Evolutionary conservation across 1,140 invertebrate genomes (phyloP).

Genomic region (Drosophila biarmipes): DNA sequence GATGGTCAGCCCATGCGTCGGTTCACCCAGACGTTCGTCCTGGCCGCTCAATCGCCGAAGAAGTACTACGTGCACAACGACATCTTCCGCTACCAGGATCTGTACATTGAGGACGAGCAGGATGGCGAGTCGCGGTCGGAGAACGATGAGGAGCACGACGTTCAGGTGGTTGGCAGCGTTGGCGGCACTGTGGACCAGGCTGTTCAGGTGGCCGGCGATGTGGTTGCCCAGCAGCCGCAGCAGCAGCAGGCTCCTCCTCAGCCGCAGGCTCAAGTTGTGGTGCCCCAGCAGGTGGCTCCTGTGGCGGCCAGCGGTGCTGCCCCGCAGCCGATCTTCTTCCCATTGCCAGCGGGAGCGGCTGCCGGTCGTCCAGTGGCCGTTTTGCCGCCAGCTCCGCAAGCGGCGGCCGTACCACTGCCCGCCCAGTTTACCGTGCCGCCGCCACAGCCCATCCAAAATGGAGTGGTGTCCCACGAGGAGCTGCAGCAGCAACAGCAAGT

Average conservation of each 20-base stretch:
- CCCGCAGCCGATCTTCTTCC: constrained; percentile 77
- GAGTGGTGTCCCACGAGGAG: constrained; percentile 80
- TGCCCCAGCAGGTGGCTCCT: constrained; percentile 62
- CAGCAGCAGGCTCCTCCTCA: constrained; percentile 59
- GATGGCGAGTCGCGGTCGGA: constrained; percentile 88
- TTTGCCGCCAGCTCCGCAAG: constrained; percentile 67
- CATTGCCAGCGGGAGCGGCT: constrained; percentile 74
- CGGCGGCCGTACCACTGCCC: constrained; percentile 79
- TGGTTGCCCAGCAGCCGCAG: constrained; percentile 26
- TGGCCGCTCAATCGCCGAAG: constrained; percentile 96
- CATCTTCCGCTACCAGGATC: constrained; percentile 97
- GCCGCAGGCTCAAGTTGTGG: constrained; percentile 60
- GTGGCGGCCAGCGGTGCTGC: constrained; percentile 37
- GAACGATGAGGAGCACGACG: constrained; percentile 86
- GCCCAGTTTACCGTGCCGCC: constrained; percentile 69
- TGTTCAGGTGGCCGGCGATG: constrained; percentile 57
- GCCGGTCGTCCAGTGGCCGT: constrained; percentile 70
- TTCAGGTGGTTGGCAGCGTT: constrained; percentile 56
- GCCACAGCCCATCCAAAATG: constrained; percentile 76
- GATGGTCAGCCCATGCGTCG: constrained; percentile 97
- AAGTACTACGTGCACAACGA: constrained; percentile 99
- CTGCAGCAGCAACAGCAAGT: constrained; percentile 62
- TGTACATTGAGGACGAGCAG: constrained; percentile 85
- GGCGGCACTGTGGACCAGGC: constrained; percentile 57
- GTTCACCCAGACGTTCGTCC: constrained; percentile 98